Conservation (phyloP, 2,797 vertebrate genomes). For the Dendrocincla tyrannina region DNA sequence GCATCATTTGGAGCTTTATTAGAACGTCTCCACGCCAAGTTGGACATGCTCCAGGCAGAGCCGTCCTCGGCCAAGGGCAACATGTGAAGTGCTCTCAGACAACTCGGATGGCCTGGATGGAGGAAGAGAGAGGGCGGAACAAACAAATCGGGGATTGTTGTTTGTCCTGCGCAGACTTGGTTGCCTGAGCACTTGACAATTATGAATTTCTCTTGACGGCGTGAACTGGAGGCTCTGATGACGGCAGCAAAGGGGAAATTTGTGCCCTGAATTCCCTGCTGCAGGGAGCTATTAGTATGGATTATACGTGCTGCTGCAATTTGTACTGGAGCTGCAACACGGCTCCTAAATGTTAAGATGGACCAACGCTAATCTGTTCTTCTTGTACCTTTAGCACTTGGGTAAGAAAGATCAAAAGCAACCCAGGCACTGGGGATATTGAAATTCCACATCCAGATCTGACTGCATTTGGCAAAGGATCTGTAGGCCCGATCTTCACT, state of each 20-base stretch:
- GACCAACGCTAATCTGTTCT: background rate
- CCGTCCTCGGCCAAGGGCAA: conserved; percentile 75
- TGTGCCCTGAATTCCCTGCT: background rate
- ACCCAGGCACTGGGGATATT: background rate
- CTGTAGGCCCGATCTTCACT: background rate
- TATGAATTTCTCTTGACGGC: background rate
- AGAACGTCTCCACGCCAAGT: conserved; percentile 67
- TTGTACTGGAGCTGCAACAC: background rate
- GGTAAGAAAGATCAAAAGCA: conserved; percentile 31
- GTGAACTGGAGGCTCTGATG: background rate
- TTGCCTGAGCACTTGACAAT: background rate
- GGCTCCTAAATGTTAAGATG: background rate
- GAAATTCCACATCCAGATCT: conserved; percentile 1
- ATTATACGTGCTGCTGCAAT: background rate
- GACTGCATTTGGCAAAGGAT: conserved; percentile 15
- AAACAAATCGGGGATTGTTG: conserved; percentile 20
- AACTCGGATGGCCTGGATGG: conserved; percentile 54
- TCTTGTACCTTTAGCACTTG: conserved; percentile 18
- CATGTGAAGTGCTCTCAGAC: conserved; percentile 65
- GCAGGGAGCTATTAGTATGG: background rate
- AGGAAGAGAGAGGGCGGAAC: conserved; percentile 14
- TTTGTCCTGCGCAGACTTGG: background rate
- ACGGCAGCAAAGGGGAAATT: background rate
- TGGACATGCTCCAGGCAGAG: conserved; percentile 70
- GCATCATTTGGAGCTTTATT: conserved; percentile 69